Conservation (phyloP, 2,113 vertebrate species). For the Hippopotamus amphibius region DNA sequence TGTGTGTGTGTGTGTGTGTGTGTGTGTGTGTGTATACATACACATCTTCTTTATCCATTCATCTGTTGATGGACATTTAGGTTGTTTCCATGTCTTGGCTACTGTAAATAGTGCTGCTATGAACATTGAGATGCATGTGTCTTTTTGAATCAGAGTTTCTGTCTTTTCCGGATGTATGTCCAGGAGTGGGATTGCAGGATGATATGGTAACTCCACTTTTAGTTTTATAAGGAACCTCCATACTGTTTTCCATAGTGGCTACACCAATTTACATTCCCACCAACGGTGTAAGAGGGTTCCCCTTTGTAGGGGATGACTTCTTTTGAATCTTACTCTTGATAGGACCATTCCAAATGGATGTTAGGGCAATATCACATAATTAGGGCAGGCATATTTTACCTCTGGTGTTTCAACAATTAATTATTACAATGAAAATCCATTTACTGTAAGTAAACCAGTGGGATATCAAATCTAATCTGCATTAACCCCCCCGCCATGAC, state of each 20-base stretch:
- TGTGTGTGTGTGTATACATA: background rate
- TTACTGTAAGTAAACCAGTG: background rate
- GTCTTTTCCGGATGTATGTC: background rate
- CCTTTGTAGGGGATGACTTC: background rate
- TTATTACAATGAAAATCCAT: constrained; percentile 59
- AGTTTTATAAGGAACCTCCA: background rate
- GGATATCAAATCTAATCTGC: background rate
- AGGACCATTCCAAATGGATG: constrained; percentile 10
- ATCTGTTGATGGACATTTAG: background rate
- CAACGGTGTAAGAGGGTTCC: background rate
- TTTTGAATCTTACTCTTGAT: background rate
- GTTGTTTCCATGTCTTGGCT: background rate
- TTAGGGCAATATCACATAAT: constrained; percentile 54
- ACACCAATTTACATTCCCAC: background rate
- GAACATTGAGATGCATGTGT: background rate
- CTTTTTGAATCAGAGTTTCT: background rate
- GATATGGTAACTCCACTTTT: background rate
- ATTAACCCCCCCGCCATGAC: background rate
- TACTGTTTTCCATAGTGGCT: background rate
- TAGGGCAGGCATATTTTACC: background rate
- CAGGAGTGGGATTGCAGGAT: background rate
- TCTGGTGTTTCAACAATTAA: constrained; percentile 37
- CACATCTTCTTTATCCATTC: background rate
- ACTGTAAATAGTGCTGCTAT: background rate
- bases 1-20: background rate